A percentile compares a stretch with the other conserved stretches of the same genome.
These are phyloP conservation scores for Iphiclides podalirius DNA, from an alignment of 2,888 invertebrate species.

Conservation along the genomic window DNA sequence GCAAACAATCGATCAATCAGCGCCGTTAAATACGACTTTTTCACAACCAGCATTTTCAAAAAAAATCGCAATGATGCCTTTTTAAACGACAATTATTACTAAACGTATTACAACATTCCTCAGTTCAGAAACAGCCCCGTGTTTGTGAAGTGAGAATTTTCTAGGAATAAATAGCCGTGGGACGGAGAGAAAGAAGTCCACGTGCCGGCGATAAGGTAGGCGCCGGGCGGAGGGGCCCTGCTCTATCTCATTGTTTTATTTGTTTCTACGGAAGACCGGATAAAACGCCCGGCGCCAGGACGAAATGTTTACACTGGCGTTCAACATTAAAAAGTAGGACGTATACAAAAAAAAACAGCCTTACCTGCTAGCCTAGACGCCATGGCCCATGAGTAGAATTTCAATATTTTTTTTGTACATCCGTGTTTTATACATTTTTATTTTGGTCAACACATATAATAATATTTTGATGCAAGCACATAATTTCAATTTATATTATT, in stretches of 20 bases:
- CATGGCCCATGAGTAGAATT: too few species aligned
- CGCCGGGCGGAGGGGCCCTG: slow-evolving; percentile 53
- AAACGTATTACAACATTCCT: slow-evolving; percentile 1
- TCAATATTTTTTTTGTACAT: too few species aligned
- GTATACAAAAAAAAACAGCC: neutral
- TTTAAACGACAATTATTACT: slow-evolving; percentile 16
- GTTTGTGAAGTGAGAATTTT: slow-evolving; percentile 47
- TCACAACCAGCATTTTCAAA: slow-evolving; percentile 31
- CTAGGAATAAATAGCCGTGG: slow-evolving; percentile 49
- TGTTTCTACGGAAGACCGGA: slow-evolving; percentile 32
- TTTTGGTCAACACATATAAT: too few species aligned
- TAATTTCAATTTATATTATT: too few species aligned
- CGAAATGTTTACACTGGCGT: slow-evolving; percentile 24
- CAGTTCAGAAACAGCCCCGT: too few species aligned
- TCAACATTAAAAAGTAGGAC: neutral
- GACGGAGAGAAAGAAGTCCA: slow-evolving; percentile 50
- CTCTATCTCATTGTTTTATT: slow-evolving; percentile 44
- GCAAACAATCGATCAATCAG: slow-evolving; percentile 47
- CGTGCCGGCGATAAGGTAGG: slow-evolving; percentile 64
- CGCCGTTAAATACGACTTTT: slow-evolving; percentile 42
- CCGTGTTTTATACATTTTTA: too few species aligned
- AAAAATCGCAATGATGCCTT: slow-evolving; percentile 6
- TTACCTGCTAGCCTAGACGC: neutral
- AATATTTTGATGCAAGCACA: too few species aligned
- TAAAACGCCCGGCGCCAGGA: slow-evolving; percentile 48